These are phyloP conservation scores for Craniophora ligustri DNA, from an alignment of 2,888 invertebrate species.

Conservation along the genomic window DNA sequence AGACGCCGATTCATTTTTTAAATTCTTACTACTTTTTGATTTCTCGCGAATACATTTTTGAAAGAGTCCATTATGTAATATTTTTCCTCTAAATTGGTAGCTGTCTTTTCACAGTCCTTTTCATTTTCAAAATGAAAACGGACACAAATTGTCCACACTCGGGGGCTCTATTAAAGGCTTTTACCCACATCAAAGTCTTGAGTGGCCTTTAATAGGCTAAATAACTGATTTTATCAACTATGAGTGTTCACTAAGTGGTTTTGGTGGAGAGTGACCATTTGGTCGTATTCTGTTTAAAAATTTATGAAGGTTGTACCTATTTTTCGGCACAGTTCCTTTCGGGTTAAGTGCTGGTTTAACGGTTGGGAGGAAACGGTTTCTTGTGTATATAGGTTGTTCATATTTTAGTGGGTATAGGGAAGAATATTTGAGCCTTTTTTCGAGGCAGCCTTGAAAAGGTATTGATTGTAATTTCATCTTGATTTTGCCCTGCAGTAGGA, in stretches of 20 bases:
- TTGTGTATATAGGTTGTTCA: constrained; percentile 10
- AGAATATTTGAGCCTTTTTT: constrained; percentile 2
- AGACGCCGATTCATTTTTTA: too few relatives aligned
- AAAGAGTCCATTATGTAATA: too few relatives aligned
- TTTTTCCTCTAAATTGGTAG: not conserved
- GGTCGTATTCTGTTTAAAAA: constrained; percentile 34
- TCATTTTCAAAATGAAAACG: constrained; percentile 13
- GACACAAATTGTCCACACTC: constrained; percentile 28
- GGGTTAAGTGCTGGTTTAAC: constrained; percentile 34
- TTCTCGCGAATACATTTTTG: too few relatives aligned
- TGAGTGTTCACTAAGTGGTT: constrained; percentile 44
- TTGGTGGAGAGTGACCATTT: constrained; percentile 28
- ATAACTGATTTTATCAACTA: constrained; percentile 45
- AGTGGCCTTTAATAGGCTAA: constrained; percentile 28
- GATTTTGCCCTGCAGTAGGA: too few relatives aligned
- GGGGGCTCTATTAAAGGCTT: constrained; percentile 3
- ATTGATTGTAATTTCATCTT: not conserved
- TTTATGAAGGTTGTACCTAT: constrained; percentile 29
- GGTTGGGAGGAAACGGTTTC: constrained; percentile 22
- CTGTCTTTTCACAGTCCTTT: not conserved
- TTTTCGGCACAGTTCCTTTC: constrained; percentile 22
- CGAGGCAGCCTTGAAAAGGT: not conserved
- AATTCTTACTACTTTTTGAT: too few relatives aligned
- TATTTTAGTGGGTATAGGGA: constrained; percentile 23
- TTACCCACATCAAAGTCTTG: constrained; percentile 11